Conservation (phyloP, 2,888 invertebrate species). For the Hydropsyche betteni region DNA sequence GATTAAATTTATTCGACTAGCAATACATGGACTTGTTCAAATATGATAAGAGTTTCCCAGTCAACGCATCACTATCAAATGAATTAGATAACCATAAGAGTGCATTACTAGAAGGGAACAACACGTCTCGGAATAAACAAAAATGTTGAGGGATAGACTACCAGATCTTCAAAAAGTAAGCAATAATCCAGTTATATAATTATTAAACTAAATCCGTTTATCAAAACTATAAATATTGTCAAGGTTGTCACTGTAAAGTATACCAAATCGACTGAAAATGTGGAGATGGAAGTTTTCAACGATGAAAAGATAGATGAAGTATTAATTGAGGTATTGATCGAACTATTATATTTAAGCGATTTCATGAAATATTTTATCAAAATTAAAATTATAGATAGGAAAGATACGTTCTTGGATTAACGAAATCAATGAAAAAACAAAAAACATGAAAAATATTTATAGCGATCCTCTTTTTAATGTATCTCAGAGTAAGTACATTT, state of each 20-base stretch:
- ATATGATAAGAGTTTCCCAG: slow-evolving; percentile 48
- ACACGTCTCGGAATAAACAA: not conserved
- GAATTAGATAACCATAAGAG: slow-evolving; percentile 22
- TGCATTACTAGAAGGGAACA: not conserved
- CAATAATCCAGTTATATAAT: slow-evolving; percentile 41
- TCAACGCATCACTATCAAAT: slow-evolving; percentile 41
- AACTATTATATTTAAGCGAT: too few species aligned
- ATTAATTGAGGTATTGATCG: slow-evolving; percentile 57
- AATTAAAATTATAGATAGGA: slow-evolving; percentile 59
- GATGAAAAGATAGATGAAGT: slow-evolving; percentile 56
- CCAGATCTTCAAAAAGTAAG: slow-evolving; percentile 61
- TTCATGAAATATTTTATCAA: too few species aligned
- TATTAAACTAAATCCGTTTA: not conserved
- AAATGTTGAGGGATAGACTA: slow-evolving; percentile 56
- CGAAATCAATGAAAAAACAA: slow-evolving; percentile 63
- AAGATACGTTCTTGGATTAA: slow-evolving; percentile 64
- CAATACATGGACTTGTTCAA: slow-evolving; percentile 6
- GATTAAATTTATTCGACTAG: slow-evolving; percentile 16
- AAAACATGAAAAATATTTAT: slow-evolving; percentile 65
- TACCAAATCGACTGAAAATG: slow-evolving; percentile 13
- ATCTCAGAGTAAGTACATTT: slow-evolving; percentile 57
- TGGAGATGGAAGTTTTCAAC: slow-evolving; percentile 32
- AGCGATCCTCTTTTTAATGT: slow-evolving; percentile 67
- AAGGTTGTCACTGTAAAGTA: slow-evolving; percentile 40
- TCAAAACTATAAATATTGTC: too few species aligned